Base-by-base conservation (phyloP, 2,113 vertebrate genomes). In the Morone chrysops region DNA sequence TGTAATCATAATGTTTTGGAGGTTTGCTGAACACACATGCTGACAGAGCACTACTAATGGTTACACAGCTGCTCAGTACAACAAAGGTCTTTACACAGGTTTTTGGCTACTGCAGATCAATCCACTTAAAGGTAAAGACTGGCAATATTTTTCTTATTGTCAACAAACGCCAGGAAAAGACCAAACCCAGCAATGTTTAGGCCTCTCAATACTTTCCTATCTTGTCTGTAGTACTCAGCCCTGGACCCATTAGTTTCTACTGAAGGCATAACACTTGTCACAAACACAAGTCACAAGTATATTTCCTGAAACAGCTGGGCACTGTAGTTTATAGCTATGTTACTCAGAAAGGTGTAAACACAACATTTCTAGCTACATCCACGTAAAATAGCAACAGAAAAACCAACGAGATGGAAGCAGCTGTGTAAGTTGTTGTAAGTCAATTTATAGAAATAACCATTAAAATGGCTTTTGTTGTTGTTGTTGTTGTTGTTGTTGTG, bases 31-130 rank as follows among this genome's bases (percentile, higher is more conserved):
- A 61, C 61, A 61, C 63, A 62, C 72, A 22, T 50, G 61, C 48
- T 84, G 56, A 71, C 80, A 66, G 25, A 16, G 25, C 69, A 76
- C n/a, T 59, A 16, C 25, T 43, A 72, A 69, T 50, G 40, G 61
- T 78, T 75, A 61, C 75, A 67, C 62, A 82, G 71, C 67, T 80
- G 71, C 62, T 74, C 67, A 12, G n/a, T 40, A 43, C n/a, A 48
- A 61, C 18, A 41, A n/a, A 51, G 10, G 4, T 59, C 7, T 77
- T 59, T 14, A 12, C 63, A 47, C 50, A 66, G 59, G 18, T 47
- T 74, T 56, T 80, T 66, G 43, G 68, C 48, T 36, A n/a, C 59
- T 36, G 36, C n/a, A 62, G 48, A 80, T 78, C 11, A 2, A 38
- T 59, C 61, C 25, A 53, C 45, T 45, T 12, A 17, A 11, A 70